Percentiles rank a stretch among this genome's conserved stretches.
Conservation (phyloP, 2,797 vertebrate genomes). For the Coilia nasus region DNA sequence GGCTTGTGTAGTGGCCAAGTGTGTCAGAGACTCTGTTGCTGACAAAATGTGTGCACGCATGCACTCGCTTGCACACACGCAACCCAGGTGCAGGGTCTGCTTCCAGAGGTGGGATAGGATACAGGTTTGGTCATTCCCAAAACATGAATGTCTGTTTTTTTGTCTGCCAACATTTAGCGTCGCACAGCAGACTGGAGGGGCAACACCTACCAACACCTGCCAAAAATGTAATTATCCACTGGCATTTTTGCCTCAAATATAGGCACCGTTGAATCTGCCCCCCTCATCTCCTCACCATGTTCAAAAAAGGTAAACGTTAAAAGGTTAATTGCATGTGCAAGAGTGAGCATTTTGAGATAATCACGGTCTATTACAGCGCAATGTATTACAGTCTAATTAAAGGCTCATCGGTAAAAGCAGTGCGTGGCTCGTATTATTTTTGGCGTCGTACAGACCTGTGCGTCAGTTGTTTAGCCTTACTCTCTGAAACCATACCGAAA, state of each 20-base stretch:
- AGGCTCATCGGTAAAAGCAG: conserved; percentile 39
- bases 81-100: conserved; percentile 37
- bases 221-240: conserved; percentile 80
- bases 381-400: conserved; percentile 78
- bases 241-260: conserved; percentile 81
- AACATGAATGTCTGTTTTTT: conserved; percentile 44
- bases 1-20: background rate
- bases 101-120: conserved; percentile 42
- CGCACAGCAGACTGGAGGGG: conserved; percentile 43
- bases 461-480: background rate
- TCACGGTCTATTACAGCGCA: conserved; percentile 83
- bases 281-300: conserved; percentile 83
- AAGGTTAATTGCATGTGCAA: conserved; percentile 86
- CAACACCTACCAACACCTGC: conserved; percentile 64
- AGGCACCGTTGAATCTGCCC: conserved; percentile 68
- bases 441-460: background rate
- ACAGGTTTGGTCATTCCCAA: conserved; percentile 57
- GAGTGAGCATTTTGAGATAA: conserved; percentile 83
- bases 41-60: conserved; percentile 37
- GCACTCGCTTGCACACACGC: conserved; percentile 58
- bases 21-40: conserved; percentile 32
- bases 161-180: conserved; percentile 48
- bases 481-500: background rate
- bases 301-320: conserved; percentile 83
- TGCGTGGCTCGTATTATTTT: background rate